Conservation (phyloP, 35 echinoderm and acorn worm genomes). For the Holothuria glaberrima region DNA sequence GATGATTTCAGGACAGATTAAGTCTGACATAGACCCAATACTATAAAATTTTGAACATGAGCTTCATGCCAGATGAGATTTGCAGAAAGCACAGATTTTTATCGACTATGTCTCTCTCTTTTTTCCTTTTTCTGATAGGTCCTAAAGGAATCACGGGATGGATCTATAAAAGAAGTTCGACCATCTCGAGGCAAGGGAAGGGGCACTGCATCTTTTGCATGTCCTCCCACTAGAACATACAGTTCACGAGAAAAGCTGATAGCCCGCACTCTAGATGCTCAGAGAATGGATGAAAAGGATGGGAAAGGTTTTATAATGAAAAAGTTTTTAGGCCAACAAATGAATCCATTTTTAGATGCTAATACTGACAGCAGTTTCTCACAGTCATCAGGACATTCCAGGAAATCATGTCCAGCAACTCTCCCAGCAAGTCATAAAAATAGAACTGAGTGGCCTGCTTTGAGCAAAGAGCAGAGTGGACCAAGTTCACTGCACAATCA, state of each 20-base stretch:
- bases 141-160: no score
- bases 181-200: slow-evolving; percentile 1
- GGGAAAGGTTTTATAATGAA: slow-evolving; percentile 33
- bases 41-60: no score
- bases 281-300: slow-evolving; percentile 20
- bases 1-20: no score
- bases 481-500: background rate
- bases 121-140: no score
- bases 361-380: background rate
- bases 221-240: background rate
- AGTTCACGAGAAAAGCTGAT: slow-evolving; percentile 19
- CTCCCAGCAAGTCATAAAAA: background rate
- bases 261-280: background rate
- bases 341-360: background rate
- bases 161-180: background rate
- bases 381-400: slow-evolving; percentile 12
- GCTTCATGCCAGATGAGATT: no score
- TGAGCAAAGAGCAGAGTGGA: background rate
- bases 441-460: background rate
- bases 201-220: background rate
- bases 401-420: slow-evolving; percentile 1
- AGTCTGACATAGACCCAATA: no score
- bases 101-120: no score
- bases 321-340: slow-evolving; percentile 20
- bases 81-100: no score